These are phyloP conservation scores for Chironomus tepperi DNA, from an alignment of 1,140 invertebrate species.

Conservation along the genomic window DNA sequence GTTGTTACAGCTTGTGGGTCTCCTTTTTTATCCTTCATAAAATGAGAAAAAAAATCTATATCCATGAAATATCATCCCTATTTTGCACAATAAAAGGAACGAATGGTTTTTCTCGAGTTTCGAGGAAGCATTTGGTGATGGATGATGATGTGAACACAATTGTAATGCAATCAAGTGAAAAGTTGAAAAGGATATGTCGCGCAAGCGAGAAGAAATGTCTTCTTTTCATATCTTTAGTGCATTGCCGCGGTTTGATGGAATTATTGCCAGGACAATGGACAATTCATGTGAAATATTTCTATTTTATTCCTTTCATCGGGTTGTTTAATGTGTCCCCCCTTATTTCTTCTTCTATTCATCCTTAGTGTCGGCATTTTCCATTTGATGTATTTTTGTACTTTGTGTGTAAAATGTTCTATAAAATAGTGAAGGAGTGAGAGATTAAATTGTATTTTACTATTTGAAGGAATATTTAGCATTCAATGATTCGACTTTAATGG, in stretches of 20 bases:
- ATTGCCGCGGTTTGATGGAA: conserved; percentile 18
- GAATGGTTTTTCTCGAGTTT: background rate
- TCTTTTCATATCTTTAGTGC: background rate
- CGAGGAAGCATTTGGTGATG: background rate
- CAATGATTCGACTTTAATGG: background rate
- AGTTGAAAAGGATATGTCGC: background rate
- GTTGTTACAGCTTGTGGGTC: background rate
- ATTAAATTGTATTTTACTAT: background rate
- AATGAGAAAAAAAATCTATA: background rate
- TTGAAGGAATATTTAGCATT: background rate
- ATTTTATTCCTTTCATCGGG: too few species aligned
- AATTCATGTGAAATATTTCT: background rate
- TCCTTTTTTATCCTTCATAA: background rate
- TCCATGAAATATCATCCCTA: conserved; percentile 17
- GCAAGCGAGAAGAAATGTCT: background rate
- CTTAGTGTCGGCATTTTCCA: background rate
- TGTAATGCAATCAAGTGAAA: background rate
- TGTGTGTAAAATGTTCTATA: background rate
- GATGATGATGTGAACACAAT: conserved; percentile 18
- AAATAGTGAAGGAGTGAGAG: background rate
- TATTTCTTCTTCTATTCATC: background rate
- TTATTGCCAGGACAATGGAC: conserved; percentile 21
- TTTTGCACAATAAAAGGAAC: conserved; percentile 18
- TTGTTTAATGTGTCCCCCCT: too few species aligned
- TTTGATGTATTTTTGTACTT: background rate